phyloP scores from a whole-genome alignment of 2,113 vertebrate genomes.

The Festucalex cinctus region DNA sequence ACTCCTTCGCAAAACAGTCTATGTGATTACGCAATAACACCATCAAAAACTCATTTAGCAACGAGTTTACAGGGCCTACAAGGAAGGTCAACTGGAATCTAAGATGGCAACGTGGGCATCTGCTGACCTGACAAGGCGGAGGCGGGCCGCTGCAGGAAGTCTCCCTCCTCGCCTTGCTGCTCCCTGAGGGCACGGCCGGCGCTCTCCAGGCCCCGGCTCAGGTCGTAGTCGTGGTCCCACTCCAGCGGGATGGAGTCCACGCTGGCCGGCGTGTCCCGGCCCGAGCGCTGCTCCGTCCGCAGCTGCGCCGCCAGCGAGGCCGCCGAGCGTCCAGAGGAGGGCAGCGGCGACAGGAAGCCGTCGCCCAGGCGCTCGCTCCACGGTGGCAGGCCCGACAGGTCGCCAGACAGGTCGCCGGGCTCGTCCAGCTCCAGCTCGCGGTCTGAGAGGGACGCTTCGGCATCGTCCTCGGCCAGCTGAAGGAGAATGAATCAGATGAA shows the following conservation, averaged over 20 bases:
- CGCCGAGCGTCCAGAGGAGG: constrained; percentile 87
- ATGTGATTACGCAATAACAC: too few relatives aligned
- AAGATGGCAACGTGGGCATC: too few relatives aligned
- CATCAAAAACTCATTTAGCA: too few relatives aligned
- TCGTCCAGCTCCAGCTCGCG: constrained; percentile 93
- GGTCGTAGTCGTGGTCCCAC: constrained; percentile 98
- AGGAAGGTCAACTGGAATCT: too few relatives aligned
- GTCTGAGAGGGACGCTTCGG: constrained; percentile 82
- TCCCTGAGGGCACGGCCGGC: constrained; percentile 75
- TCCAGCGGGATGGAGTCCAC: constrained; percentile 97
- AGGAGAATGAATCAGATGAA: background rate
- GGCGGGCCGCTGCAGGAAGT: constrained; percentile 75
- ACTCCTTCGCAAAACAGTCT: too few relatives aligned
- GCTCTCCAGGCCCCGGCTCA: constrained; percentile 91
- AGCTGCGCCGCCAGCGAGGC: constrained; percentile 82
- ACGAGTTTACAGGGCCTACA: too few relatives aligned
- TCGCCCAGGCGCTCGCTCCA: constrained; percentile 86
- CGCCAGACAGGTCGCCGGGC: constrained; percentile 57
- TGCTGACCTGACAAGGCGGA: constrained; percentile 78
- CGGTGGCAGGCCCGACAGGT: constrained; percentile 78
- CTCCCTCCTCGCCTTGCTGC: constrained; percentile 77
- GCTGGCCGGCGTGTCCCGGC: constrained; percentile 91
- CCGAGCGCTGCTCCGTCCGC: constrained; percentile 85
- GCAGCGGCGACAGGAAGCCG: constrained; percentile 81
- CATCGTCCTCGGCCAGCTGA: constrained; percentile 90